Evolutionary conservation across 2,888 invertebrate genomes (phyloP).

Genomic region (Melanargia galathea): DNA sequence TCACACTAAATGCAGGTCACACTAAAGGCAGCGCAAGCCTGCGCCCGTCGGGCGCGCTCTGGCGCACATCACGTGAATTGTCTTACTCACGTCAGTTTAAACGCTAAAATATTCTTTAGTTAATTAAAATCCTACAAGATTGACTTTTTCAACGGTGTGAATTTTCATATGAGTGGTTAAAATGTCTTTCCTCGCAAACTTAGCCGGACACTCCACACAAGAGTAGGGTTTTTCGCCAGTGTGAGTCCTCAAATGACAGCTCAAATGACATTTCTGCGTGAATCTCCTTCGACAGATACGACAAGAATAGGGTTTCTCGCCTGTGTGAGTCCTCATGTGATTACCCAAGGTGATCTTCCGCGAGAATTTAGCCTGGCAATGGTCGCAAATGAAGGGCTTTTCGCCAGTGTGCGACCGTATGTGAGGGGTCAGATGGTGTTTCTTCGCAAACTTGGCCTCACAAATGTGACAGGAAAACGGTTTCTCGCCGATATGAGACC

Average conservation of each 20-base stretch:
- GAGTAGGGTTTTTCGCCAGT: conserved; percentile 11
- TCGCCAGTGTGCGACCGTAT: not conserved
- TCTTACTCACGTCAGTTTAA: too few relatives aligned
- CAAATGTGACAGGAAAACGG: not conserved
- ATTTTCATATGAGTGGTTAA: not conserved
- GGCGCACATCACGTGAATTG: too few relatives aligned
- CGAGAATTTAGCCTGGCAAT: conserved; percentile 2
- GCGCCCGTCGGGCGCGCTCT: too few relatives aligned
- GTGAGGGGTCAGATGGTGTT: not conserved
- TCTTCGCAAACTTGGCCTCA: not conserved
- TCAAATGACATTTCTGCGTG: not conserved
- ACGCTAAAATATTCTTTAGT: too few relatives aligned
- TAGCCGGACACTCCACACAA: not conserved
- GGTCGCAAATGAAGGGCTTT: not conserved
- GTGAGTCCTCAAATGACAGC: conserved; percentile 14
- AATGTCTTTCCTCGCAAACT: not conserved
- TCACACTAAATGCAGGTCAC: too few relatives aligned
- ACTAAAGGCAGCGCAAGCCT: too few relatives aligned
- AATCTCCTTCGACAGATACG: conserved; percentile 1
- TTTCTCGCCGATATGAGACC: conserved; percentile 1
- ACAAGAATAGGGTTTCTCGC: conserved; percentile 5
- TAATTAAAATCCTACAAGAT: too few relatives aligned
- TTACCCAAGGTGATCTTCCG: not conserved
- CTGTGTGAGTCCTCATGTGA: conserved; percentile 16
- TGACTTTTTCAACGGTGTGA: not conserved